These are phyloP conservation scores for Theocolax elegans DNA, from an alignment of 1,140 invertebrate genomes.

Conservation along the genomic window DNA sequence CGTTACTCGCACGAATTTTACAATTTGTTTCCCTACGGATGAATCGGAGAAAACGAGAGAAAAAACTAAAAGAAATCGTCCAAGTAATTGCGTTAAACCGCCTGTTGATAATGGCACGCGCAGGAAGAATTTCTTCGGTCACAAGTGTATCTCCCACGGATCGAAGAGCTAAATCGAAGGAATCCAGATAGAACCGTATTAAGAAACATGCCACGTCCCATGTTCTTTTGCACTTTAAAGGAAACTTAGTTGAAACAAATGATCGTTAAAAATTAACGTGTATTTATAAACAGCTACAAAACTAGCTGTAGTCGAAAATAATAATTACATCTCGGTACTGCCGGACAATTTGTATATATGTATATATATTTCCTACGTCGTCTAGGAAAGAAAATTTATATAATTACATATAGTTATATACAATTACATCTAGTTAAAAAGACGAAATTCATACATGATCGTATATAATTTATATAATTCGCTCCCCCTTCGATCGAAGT, in stretches of 20 bases:
- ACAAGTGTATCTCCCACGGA: background rate
- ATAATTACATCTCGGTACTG: constrained; percentile 20
- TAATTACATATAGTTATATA: constrained; percentile 20
- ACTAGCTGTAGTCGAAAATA: constrained; percentile 14
- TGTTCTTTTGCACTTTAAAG: too few relatives aligned
- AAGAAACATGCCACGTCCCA: background rate
- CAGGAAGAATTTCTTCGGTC: constrained; percentile 20
- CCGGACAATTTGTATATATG: constrained; percentile 10
- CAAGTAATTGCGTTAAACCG: constrained; percentile 8
- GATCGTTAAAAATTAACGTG: constrained; percentile 18
- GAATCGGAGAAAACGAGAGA: constrained; percentile 24
- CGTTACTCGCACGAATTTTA: constrained; percentile 8
- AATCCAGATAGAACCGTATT: constrained; percentile 21
- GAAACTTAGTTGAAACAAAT: too few relatives aligned
- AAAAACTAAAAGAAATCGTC: constrained; percentile 33
- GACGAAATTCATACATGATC: background rate
- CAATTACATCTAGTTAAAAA: constrained; percentile 3
- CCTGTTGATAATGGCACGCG: constrained; percentile 30
- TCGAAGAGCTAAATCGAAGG: constrained; percentile 26
- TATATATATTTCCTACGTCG: constrained; percentile 2
- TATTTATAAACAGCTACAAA: constrained; percentile 7
- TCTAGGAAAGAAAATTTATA: constrained; percentile 20
- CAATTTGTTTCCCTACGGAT: background rate
- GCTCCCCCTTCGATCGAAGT: background rate
- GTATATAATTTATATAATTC: constrained; percentile 17